Base-by-base conservation (phyloP, 2,113 vertebrate genomes). In the Cyprinodon tularosa region DNA sequence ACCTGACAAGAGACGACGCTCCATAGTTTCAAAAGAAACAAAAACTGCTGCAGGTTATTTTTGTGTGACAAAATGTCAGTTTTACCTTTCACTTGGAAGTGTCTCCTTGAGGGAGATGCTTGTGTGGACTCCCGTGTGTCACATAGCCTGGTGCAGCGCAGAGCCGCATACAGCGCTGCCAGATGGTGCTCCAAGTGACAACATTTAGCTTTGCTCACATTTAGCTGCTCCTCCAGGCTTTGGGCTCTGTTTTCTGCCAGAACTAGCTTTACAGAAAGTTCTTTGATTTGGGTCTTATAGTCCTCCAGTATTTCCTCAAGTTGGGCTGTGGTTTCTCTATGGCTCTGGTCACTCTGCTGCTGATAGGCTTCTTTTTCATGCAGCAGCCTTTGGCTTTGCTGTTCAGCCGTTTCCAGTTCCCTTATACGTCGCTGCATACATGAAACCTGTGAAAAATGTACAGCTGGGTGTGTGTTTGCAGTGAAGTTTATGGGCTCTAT, bases 141-240 rank as follows among this genome's bases (percentile, higher is more conserved):
- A 4, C 77, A 82, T 12, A 80, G 50, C 10, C 69, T 80, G 2
- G 94, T 91, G 0, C 48, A 77, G 36, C 86, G 83, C n/a, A 97
- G 78, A 2, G 81, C 80, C 12, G 94, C 94, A 59, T 83, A 89
- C 74, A 96, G 77, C 53, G 45, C 83, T 2, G 63, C 74, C 80
- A 95, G 85, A 76, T 90, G 93, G 47, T 79, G 81, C 85, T 96
- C 93, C 0, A 89, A 62, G 0, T 94, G 90, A 10, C 67, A 74
- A 63, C 82, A 79, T 36, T 84, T 75, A 0, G 71, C 70, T n/a
- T 94, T 71, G 0, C 86, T 84, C 60, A 40, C 74, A 62, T 73
- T 82, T 68, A 96, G 91, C 74, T 96, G 94, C 66, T 88, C 85
- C 59, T 95, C 93, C 40, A 96, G 87, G 38, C 69, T 62, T 14